Conservation (phyloP, 53 echinoderm and acorn worm species). For the Temnopleurus reevesii region DNA sequence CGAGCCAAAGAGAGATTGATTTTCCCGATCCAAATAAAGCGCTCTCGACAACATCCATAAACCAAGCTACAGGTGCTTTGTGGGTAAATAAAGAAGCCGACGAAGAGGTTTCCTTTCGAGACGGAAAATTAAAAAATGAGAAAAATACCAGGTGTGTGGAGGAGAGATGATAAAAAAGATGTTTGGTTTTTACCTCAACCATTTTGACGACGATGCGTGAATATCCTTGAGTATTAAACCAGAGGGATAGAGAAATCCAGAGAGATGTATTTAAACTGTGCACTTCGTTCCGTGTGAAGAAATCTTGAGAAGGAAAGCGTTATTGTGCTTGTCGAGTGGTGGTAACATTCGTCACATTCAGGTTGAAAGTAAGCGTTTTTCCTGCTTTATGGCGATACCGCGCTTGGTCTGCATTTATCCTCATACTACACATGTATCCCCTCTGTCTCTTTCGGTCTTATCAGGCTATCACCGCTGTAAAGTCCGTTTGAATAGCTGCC, state of each 20-base stretch:
- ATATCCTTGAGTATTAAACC: slow-evolving; percentile 6
- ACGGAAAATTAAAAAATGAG: neutral
- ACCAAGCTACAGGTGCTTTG: neutral
- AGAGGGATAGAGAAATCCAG: slow-evolving; percentile 17
- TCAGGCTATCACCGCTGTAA: slow-evolving; percentile 19
- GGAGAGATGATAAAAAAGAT: neutral
- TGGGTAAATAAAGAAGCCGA: neutral
- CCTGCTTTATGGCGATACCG: neutral
- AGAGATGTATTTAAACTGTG: neutral
- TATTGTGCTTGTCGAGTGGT: neutral
- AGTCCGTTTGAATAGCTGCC: slow-evolving; percentile 56
- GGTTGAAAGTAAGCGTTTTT: slow-evolving; percentile 30
- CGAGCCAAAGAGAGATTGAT: slow-evolving; percentile 19
- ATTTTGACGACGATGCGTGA: neutral
- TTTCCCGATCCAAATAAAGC: slow-evolving; percentile 7
- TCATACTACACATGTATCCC: neutral
- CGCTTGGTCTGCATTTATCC: slow-evolving; percentile 25
- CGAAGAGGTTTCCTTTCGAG: neutral
- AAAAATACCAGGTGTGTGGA: neutral
- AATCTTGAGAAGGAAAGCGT: neutral
- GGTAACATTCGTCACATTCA: neutral
- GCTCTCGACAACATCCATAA: neutral
- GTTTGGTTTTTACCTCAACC: slow-evolving; percentile 18
- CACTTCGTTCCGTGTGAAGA: neutral
- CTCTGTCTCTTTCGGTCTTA: neutral